phyloP scores from a whole-genome alignment of 2,113 vertebrate genomes.

The Misgurnus mizolepis region DNA sequence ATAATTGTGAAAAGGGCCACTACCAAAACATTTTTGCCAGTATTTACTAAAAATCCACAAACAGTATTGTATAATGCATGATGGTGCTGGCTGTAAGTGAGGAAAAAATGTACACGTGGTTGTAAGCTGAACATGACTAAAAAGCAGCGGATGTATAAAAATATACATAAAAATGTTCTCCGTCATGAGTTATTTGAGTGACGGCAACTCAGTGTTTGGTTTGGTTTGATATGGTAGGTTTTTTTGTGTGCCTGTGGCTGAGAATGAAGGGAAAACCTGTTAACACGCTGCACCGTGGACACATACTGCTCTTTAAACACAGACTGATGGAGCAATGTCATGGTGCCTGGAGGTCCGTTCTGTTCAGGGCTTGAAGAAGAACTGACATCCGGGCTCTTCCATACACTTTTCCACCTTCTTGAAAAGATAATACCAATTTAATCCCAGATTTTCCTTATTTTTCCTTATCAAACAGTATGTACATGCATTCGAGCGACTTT shows the following conservation, averaged over 20 bases:
- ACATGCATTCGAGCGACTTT: slow-evolving; percentile 28
- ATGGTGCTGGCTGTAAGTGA: too few species aligned
- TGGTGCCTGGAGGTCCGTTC: slow-evolving; percentile 58
- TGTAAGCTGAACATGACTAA: too few species aligned
- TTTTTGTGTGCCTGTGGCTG: slow-evolving; percentile 37
- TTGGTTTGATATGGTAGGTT: slow-evolving; percentile 10
- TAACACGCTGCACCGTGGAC: slow-evolving; percentile 63
- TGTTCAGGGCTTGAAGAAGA: slow-evolving; percentile 43
- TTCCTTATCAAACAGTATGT: slow-evolving; percentile 46
- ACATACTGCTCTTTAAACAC: slow-evolving; percentile 58
- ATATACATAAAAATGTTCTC: too few species aligned
- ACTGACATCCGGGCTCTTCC: slow-evolving; percentile 31
- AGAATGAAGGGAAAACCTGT: slow-evolving; percentile 55
- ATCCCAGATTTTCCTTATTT: slow-evolving; percentile 16
- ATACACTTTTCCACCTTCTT: slow-evolving; percentile 6
- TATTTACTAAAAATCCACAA: too few species aligned
- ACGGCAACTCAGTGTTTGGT: neutral
- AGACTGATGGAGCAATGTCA: slow-evolving; percentile 65
- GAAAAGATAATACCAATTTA: neutral
- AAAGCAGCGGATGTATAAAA: too few species aligned
- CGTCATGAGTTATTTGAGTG: neutral
- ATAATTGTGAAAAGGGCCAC: too few species aligned
- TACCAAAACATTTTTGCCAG: too few species aligned
- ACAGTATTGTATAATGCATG: too few species aligned
- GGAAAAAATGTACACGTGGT: too few species aligned